Evolutionary conservation across 92 coral and sea anemone genomes (phyloP), one percentile per base, ranked within the genome.

Genomic region (Heteractis magnifica): DNA sequence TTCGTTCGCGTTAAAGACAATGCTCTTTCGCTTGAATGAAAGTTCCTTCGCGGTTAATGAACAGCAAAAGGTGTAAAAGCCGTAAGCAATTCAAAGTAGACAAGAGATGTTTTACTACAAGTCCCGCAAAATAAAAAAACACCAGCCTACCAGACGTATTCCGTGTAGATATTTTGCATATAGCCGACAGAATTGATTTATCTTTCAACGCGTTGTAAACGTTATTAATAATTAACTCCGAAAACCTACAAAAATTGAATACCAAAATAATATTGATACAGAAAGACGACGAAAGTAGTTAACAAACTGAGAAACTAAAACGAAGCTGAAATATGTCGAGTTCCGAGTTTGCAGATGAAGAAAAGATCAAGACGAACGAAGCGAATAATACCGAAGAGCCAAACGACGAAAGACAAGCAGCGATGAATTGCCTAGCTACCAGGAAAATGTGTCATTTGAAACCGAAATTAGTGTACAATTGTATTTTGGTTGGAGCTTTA

Each of bases 401-500:
- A 48, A 68, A 26, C 9, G 73, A 68, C 21, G 49, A 23, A 23
- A 10, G 48, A 68, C 50, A 68, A 15, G 49, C 18, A 8, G 5
- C 23, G 10, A 68, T 68, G 23, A 68, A 68, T 48, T 48, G 21
- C 8, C 14, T 20, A 68, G 49, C 73, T 68, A 10, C 73, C 0
- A 81, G 59, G 59, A 88, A 41, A 26, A 51, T 85, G 56, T n/a
- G 81, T 53, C 88, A 87, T 59, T 59, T 89, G 51, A 90, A 86
- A 59, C 91, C 90, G 4, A 84, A 92, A 23, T 13, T 87, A 6
- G 19, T 59, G 41, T 92, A 90, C 83, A 90, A 87, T 72, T 78
- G 86, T 4, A 14, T 90, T 19, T 82, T 92, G 21, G 90, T 92
- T 20, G 86, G 71, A 8, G 59, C 82, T 59, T 75, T 92, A 70